phyloP scores from a whole-genome alignment of 1,140 invertebrate species.

The Lepidurus apus region DNA sequence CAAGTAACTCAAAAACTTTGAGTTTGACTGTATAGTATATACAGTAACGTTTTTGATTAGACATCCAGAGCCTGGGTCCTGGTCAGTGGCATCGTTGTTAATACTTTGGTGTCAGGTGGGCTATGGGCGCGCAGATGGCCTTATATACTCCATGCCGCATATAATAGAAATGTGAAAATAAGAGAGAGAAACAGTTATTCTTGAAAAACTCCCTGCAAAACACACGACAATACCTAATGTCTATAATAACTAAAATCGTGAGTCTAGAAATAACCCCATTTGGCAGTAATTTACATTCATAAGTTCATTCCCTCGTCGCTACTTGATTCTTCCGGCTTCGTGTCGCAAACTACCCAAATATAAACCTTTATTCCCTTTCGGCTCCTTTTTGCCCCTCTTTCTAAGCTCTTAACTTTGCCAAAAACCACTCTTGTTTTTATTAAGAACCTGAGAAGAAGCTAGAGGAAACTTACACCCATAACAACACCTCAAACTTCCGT shows the following conservation, averaged over 20 bases:
- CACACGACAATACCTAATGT: conserved; percentile 8
- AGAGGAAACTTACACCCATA: neutral
- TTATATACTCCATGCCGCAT: neutral
- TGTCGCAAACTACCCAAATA: neutral
- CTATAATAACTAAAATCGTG: conserved; percentile 6
- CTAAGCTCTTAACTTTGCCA: neutral
- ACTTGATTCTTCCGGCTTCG: neutral
- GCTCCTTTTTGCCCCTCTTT: neutral
- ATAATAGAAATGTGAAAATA: neutral
- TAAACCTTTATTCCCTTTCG: neutral
- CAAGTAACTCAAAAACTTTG: neutral
- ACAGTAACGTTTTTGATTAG: neutral
- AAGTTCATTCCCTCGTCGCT: conserved; percentile 14
- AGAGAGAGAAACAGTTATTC: neutral
- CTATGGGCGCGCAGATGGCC: conserved; percentile 13
- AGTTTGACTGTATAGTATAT: neutral
- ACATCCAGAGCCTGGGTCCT: neutral
- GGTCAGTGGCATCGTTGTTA: neutral
- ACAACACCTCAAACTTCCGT: neutral
- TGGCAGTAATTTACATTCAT: neutral
- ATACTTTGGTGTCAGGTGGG: neutral
- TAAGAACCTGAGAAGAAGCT: no score
- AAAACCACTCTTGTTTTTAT: neutral
- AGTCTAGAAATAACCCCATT: conserved; percentile 14
- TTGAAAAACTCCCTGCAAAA: neutral